Conservation (phyloP, 2,888 invertebrate species). For the Drosophila prolongata region DNA sequence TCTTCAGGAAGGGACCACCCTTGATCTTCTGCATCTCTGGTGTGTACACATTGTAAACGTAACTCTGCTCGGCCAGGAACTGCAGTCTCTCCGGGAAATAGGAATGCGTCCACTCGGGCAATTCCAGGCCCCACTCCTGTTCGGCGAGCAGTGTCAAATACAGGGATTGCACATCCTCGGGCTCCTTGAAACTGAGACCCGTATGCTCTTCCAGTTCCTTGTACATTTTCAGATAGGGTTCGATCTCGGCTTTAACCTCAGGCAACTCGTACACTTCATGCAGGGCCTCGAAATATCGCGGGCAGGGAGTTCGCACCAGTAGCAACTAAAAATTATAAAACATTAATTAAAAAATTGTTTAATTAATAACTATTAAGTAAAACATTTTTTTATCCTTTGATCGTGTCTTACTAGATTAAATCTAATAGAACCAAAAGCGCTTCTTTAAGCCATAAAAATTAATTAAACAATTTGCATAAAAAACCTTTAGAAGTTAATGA, state of each 20-base stretch:
- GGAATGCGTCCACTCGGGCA: conserved; percentile 87
- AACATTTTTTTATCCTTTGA: too few species aligned
- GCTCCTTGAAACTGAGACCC: conserved; percentile 86
- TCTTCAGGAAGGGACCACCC: conserved; percentile 87
- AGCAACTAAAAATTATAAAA: conserved; percentile 85
- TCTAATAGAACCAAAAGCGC: too few species aligned
- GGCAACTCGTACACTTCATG: conserved; percentile 84
- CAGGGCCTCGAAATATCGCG: conserved; percentile 87
- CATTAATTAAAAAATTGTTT: too few species aligned
- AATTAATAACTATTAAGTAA: too few species aligned
- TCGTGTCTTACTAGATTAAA: too few species aligned
- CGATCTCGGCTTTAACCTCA: conserved; percentile 85
- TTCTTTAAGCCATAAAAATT: too few species aligned
- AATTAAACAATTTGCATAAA: too few species aligned
- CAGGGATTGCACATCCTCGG: conserved; percentile 88
- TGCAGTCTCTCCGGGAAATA: conserved; percentile 87
- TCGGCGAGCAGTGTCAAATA: conserved; percentile 88
- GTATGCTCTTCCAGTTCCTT: conserved; percentile 85
- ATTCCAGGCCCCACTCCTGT: conserved; percentile 86
- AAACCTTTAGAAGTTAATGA: too few species aligned
- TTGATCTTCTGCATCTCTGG: conserved; percentile 87
- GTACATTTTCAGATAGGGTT: conserved; percentile 85
- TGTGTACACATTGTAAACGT: conserved; percentile 87
- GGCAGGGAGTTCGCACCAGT: conserved; percentile 87
- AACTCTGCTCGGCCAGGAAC: conserved; percentile 86